Evolutionary conservation across 2,797 vertebrate genomes (phyloP).

Genomic region (Linurgus olivaceus): DNA sequence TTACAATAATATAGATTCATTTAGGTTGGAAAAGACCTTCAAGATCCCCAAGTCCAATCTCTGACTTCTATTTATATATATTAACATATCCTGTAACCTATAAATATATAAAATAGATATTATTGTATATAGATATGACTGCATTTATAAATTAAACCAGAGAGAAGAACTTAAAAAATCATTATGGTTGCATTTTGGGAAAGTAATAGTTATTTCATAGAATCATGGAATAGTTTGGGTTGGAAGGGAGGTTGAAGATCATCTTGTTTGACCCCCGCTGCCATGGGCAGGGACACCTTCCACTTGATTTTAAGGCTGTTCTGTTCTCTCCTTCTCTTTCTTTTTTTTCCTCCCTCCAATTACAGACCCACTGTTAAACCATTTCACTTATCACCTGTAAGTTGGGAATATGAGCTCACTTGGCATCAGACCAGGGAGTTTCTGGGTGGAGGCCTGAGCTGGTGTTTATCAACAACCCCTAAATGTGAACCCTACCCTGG

Average conservation of each 20-base stretch:
- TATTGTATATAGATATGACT: not conserved
- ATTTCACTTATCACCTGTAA: not conserved
- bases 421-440: not conserved
- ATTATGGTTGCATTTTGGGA: not conserved
- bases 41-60: not conserved
- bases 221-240: not conserved
- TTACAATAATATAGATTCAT: not conserved
- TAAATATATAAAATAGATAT: not conserved
- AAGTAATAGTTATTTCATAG: not conserved
- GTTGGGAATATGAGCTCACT: not conserved
- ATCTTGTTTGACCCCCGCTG: not conserved
- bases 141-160: not conserved
- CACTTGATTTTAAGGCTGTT: not conserved
- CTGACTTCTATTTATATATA: not conserved
- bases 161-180: not conserved
- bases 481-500: not conserved
- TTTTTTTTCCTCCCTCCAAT: not conserved
- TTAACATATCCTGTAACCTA: not conserved
- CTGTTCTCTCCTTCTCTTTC: not conserved
- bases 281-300: not conserved
- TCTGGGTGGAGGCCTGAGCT: slow-evolving; percentile 26
- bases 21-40: not conserved
- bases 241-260: not conserved
- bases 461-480: slow-evolving; percentile 12
- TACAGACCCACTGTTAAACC: not conserved